Evolutionary conservation across 2,113 vertebrate genomes (phyloP), one percentile per base, ranked within the genome.

Genomic region (Balaenoptera acutorostrata): DNA sequence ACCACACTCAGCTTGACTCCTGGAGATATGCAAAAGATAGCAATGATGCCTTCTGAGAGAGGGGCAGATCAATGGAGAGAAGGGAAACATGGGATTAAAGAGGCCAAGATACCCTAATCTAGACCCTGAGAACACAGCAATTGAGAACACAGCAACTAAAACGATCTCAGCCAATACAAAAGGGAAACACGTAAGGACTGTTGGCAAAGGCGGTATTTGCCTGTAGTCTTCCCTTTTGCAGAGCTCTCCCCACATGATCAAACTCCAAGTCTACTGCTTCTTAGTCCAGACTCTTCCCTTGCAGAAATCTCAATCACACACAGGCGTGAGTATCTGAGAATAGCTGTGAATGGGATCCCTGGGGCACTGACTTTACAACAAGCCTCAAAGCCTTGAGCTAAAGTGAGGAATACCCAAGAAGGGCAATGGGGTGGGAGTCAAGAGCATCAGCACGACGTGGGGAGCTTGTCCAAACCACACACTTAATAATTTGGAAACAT

Each of bases 321-420:
- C 12, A 75, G 36, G 44, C 63, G 4, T 69, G 25, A 90, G 36
- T 68, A 59, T 77, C 82, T 68, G 39, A 88, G 46, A 85, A 78
- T 2, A 75, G 59, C 66, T 71, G 46, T 88, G 86, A 80, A 84
- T 61, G 41, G 55, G 59, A 81, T 88, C 59, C 44, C 44, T 78
- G 46, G 29, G 59, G 10, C 31, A 41, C 1, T 69, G 64, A 88
- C 72, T 88, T 92, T 52, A 74, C 27, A 81, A 59, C 3, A 36
- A 83, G 49, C 66, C 46, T 94, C 78, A 59, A 94, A 94, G 63
- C 44, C 81, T 90, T 74, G 36, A 96, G 29, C 75, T 84, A 63
- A 71, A 57, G 46, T 64, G 7, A 96, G 41, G 41, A 74, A 74
- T 39, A 23, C 14, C 49, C 41, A 68, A 86, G 83, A 39, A 85